phyloP scores from a whole-genome alignment of 35 echinoderm and acorn worm genomes.

The Strongylocentrotus purpuratus region DNA sequence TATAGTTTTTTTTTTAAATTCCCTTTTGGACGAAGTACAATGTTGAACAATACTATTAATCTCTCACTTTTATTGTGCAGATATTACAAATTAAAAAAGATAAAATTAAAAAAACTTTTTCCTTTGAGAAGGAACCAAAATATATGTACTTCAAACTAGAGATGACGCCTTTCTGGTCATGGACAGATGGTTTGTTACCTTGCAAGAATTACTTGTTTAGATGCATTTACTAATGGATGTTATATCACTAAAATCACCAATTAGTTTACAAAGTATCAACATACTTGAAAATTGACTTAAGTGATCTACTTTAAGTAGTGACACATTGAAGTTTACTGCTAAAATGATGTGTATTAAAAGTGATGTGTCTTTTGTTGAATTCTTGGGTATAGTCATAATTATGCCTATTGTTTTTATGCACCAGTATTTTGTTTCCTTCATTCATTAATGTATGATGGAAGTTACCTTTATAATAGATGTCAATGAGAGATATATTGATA shows the following conservation, averaged over 20 bases:
- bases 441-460: neutral
- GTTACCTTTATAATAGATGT: neutral
- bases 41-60: neutral
- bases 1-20: too few relatives aligned
- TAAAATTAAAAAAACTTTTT: too few relatives aligned
- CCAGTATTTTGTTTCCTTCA: neutral
- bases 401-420: neutral
- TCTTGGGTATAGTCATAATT: neutral
- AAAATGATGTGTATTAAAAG: neutral
- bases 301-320: neutral
- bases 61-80: too few relatives aligned
- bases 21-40: neutral
- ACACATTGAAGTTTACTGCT: neutral
- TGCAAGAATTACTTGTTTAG: too few relatives aligned
- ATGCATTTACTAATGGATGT: neutral
- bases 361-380: neutral
- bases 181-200: neutral
- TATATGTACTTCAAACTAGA: too few relatives aligned
- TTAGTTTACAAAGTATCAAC: neutral
- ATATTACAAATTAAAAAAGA: too few relatives aligned
- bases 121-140: too few relatives aligned
- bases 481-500: neutral
- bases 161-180: neutral
- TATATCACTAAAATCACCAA: neutral
- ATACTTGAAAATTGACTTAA: neutral